Percentiles rank a stretch among this genome's conserved stretches.
These are phyloP conservation scores for Bungarus multicinctus DNA, from an alignment of 2,113 vertebrate genomes.

Conservation along the genomic window DNA sequence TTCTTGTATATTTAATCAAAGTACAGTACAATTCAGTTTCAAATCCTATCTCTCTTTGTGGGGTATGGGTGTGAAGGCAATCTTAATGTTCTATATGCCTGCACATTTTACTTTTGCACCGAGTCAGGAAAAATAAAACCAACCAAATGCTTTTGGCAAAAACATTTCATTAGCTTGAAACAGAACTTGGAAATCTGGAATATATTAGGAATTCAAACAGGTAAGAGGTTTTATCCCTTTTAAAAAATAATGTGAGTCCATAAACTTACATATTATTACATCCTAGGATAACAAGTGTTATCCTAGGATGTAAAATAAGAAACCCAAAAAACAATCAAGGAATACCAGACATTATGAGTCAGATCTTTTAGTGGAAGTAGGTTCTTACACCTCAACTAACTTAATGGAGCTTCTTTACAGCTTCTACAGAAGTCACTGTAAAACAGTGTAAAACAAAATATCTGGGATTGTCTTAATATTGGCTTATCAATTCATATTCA, in stretches of 20 bases:
- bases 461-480: background rate
- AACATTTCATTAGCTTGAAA: background rate
- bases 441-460: background rate
- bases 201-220: background rate
- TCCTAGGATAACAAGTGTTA: background rate
- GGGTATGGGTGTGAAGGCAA: background rate
- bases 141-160: background rate
- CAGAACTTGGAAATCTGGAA: background rate
- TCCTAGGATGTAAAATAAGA: background rate
- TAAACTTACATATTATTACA: background rate
- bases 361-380: background rate
- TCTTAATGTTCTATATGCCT: background rate
- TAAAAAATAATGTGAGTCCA: background rate
- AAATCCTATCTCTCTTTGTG: background rate
- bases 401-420: background rate
- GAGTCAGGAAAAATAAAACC: background rate
- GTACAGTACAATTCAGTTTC: background rate
- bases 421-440: too few species aligned
- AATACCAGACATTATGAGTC: background rate
- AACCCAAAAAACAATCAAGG: background rate
- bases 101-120: background rate
- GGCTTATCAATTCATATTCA: background rate
- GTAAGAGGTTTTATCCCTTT: background rate
- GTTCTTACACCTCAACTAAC: background rate
- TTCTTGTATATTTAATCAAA: background rate